phyloP scores from a whole-genome alignment of 2,888 invertebrate genomes.

The Noctua fimbriata region DNA sequence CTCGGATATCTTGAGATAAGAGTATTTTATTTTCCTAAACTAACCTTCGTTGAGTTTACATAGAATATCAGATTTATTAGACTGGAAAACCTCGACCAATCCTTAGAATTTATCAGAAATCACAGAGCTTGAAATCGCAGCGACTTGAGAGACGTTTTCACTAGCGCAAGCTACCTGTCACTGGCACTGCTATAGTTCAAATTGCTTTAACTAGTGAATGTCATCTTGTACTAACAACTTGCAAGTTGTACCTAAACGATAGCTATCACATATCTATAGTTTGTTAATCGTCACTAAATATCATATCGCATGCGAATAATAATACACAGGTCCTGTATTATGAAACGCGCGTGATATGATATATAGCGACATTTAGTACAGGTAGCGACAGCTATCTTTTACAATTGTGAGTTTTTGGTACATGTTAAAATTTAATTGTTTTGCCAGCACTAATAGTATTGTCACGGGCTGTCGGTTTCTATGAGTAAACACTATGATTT shows the following conservation, averaged over 20 bases:
- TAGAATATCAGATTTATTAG: conserved; percentile 5
- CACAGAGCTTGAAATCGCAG: background rate
- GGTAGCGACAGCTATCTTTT: background rate
- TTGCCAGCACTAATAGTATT: too few species aligned
- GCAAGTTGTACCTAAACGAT: background rate
- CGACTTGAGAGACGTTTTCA: background rate
- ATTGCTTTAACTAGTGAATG: background rate
- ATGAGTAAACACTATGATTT: background rate
- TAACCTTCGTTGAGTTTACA: background rate
- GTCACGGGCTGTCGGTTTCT: background rate
- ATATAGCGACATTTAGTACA: background rate
- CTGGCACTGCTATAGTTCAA: background rate
- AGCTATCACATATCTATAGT: background rate
- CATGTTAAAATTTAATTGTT: background rate
- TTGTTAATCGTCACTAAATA: too few species aligned
- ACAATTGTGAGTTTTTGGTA: background rate
- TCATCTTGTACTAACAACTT: background rate
- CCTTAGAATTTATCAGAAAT: background rate
- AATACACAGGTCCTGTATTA: background rate
- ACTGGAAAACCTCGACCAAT: background rate
- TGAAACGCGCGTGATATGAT: background rate
- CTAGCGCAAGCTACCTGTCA: background rate
- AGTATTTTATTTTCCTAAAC: conserved; percentile 1
- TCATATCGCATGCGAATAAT: background rate
- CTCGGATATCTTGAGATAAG: conserved; percentile 9